These are phyloP conservation scores for Aplochiton taeniatus DNA, from an alignment of 2,797 vertebrate species.

Conservation along the genomic window DNA sequence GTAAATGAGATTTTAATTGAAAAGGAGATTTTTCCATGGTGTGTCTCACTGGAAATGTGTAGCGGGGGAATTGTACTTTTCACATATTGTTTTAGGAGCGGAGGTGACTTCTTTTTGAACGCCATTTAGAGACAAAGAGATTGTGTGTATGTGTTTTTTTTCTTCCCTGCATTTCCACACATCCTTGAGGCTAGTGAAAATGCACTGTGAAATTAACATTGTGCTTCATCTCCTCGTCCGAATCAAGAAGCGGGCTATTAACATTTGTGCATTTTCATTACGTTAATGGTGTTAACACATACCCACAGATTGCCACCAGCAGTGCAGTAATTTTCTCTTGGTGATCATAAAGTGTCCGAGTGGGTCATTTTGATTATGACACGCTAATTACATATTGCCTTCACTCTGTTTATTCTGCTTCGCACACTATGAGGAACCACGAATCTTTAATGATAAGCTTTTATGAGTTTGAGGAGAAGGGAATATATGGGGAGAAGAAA, in stretches of 20 bases:
- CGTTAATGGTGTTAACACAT: slow-evolving; percentile 98
- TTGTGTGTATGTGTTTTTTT: slow-evolving; percentile 73
- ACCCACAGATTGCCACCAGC: slow-evolving; percentile 98
- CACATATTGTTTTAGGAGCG: slow-evolving; percentile 81
- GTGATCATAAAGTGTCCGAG: slow-evolving; percentile 99
- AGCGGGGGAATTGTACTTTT: slow-evolving; percentile 82
- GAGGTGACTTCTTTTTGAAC: slow-evolving; percentile 52
- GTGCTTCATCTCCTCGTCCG: slow-evolving; percentile 85
- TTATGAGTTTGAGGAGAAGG: slow-evolving; percentile 85
- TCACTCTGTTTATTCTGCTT: slow-evolving; percentile 64
- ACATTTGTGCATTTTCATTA: slow-evolving; percentile 99
- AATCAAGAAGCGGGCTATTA: slow-evolving; percentile 94
- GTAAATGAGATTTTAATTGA: slow-evolving; percentile 99
- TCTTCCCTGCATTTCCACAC: slow-evolving; percentile 81
- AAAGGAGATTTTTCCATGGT: slow-evolving; percentile 77
- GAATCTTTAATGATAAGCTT: slow-evolving; percentile 98
- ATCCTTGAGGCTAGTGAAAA: slow-evolving; percentile 94
- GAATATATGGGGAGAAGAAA: slow-evolving; percentile 75
- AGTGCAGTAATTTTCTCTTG: slow-evolving; percentile 97
- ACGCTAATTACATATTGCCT: slow-evolving; percentile 99
- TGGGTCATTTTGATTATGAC: slow-evolving; percentile 99
- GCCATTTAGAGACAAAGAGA: slow-evolving; percentile 88
- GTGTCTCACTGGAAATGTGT: slow-evolving; percentile 84
- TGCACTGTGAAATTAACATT: slow-evolving; percentile 95
- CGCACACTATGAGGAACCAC: slow-evolving; percentile 91